These are phyloP conservation scores for Pagrus major DNA, from an alignment of 2,113 vertebrate genomes.

Conservation along the genomic window DNA sequence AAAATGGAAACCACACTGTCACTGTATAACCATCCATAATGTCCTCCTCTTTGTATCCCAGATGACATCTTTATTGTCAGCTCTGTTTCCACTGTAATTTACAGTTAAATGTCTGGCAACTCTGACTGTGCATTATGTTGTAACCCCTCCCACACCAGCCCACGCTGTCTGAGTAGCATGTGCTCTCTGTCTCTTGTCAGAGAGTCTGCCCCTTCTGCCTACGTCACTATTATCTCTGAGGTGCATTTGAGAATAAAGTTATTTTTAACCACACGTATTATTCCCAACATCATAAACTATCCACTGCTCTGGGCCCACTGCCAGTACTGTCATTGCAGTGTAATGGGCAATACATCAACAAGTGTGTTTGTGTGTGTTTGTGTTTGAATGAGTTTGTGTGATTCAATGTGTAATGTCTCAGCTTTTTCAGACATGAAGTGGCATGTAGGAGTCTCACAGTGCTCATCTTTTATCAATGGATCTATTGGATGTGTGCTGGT, in stretches of 20 bases:
- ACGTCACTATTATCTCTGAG: slow-evolving; percentile 56
- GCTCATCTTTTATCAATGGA: slow-evolving; percentile 28
- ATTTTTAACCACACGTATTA: slow-evolving; percentile 75
- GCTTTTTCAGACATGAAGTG: slow-evolving; percentile 29
- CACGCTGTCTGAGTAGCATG: neutral
- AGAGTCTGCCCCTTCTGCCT: slow-evolving; percentile 6
- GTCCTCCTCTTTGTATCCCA: neutral
- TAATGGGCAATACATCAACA: slow-evolving; percentile 77
- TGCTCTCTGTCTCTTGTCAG: slow-evolving; percentile 27
- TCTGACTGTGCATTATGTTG: slow-evolving; percentile 4
- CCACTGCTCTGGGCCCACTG: slow-evolving; percentile 61
- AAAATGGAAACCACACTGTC: neutral
- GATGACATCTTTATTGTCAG: neutral
- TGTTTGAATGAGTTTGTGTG: slow-evolving; percentile 31
- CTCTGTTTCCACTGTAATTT: slow-evolving; percentile 12
- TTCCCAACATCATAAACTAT: slow-evolving; percentile 75
- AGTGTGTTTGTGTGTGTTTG: slow-evolving; percentile 30
- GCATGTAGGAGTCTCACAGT: slow-evolving; percentile 13
- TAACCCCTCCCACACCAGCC: slow-evolving; percentile 2
- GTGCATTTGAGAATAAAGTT: slow-evolving; percentile 70
- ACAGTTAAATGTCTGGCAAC: neutral
- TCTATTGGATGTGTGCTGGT: neutral
- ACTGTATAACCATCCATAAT: neutral
- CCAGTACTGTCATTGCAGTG: slow-evolving; percentile 63
- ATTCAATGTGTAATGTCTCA: slow-evolving; percentile 15